Conservation (phyloP, 2,888 invertebrate genomes). For the Drosophila hawaiiensis region DNA sequence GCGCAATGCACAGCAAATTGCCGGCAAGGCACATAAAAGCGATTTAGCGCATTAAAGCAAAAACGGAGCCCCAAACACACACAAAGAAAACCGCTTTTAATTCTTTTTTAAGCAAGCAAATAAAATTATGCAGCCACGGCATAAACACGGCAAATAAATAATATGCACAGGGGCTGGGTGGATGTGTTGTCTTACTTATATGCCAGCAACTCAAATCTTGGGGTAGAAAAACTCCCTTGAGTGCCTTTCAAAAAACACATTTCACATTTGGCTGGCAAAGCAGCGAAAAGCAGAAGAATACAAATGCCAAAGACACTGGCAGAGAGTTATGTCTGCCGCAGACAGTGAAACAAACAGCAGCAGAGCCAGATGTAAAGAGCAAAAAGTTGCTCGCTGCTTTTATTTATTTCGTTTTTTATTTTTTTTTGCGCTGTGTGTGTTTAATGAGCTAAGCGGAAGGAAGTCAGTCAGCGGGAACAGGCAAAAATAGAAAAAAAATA, state of each 20-base stretch:
- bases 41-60: slow-evolving; percentile 66
- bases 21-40: slow-evolving; percentile 70
- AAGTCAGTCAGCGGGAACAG: slow-evolving; percentile 70
- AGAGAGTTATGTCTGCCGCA: slow-evolving; percentile 62
- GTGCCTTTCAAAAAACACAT: slow-evolving; percentile 75
- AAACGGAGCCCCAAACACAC: slow-evolving; percentile 1
- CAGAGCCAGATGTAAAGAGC: slow-evolving; percentile 10
- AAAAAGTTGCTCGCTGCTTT: slow-evolving; percentile 37
- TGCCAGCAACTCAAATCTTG: slow-evolving; percentile 13
- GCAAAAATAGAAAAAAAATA: neutral
- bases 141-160: slow-evolving; percentile 78
- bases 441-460: slow-evolving; percentile 84
- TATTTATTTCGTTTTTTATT: neutral
- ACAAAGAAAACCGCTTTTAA: slow-evolving; percentile 67
- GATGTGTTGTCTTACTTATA: neutral
- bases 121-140: slow-evolving; percentile 77
- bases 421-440: slow-evolving; percentile 52
- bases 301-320: slow-evolving; percentile 64
- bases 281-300: slow-evolving; percentile 51
- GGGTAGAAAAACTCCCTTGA: slow-evolving; percentile 61
- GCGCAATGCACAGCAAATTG: slow-evolving; percentile 50
- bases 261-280: slow-evolving; percentile 65
- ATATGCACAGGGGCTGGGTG: slow-evolving; percentile 45
- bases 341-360: slow-evolving; percentile 27
- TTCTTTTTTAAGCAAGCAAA: slow-evolving; percentile 82